Evolutionary conservation across 2,113 vertebrate species (phyloP).

Genomic region (Numida meleagris): DNA sequence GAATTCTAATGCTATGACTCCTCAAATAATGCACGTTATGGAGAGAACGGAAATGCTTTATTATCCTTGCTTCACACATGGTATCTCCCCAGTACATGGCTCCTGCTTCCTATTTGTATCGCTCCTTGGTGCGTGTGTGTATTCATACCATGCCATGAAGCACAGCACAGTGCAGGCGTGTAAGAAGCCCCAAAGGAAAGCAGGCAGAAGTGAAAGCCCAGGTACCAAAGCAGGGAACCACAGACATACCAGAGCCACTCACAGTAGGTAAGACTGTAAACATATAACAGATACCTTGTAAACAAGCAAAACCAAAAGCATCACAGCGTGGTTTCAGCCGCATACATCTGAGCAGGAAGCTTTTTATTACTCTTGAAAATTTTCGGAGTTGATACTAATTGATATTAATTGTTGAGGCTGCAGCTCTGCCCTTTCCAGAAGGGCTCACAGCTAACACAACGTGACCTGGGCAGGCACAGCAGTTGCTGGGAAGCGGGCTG

Average conservation of each 20-base stretch:
- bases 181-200: background rate
- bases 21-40: background rate
- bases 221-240: background rate
- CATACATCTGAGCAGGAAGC: constrained; percentile 3
- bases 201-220: background rate
- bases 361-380: background rate
- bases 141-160: background rate
- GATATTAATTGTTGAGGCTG: background rate
- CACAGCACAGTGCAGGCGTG: background rate
- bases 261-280: background rate
- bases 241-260: background rate
- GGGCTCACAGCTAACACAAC: background rate
- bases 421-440: background rate
- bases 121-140: background rate
- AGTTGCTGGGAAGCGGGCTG: background rate
- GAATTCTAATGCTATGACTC: background rate
- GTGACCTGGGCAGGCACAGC: background rate
- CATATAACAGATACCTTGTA: background rate
- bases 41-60: background rate
- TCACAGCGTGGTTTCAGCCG: background rate
- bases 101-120: background rate
- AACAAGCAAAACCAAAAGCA: background rate
- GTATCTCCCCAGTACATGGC: background rate
- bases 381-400: background rate
- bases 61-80: background rate